Conservation (phyloP, 1,140 invertebrate species). For the Drosophila serrata region DNA sequence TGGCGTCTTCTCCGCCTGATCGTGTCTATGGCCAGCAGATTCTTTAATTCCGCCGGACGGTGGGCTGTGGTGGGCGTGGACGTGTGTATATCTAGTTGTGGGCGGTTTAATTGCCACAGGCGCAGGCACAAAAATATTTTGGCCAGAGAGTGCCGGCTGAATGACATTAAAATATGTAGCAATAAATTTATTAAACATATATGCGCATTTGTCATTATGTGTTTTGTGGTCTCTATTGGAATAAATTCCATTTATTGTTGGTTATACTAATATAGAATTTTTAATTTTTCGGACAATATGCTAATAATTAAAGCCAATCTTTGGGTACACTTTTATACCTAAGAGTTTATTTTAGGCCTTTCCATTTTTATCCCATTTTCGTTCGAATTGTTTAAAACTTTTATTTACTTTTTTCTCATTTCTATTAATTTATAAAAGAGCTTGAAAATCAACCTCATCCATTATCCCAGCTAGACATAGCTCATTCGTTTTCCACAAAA, state of each 20-base stretch:
- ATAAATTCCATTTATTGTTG: conserved; percentile 8
- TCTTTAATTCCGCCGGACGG: conserved; percentile 37
- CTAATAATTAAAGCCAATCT: background rate
- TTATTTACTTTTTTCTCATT: background rate
- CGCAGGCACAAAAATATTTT: conserved; percentile 55
- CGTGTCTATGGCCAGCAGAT: conserved; percentile 15
- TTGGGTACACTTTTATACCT: background rate
- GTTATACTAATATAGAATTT: background rate
- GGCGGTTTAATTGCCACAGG: conserved; percentile 73
- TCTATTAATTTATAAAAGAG: background rate
- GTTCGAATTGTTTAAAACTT: no score
- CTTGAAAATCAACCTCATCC: background rate
- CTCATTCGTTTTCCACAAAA: conserved; percentile 23
- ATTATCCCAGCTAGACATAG: conserved; percentile 5
- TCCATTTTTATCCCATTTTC: no score
- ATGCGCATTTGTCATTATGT: conserved; percentile 29
- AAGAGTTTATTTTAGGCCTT: background rate
- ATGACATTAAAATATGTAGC: conserved; percentile 67
- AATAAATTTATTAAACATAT: conserved; percentile 60
- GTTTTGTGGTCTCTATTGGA: background rate
- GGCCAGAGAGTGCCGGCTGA: conserved; percentile 43
- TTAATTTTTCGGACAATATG: background rate
- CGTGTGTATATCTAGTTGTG: conserved; percentile 9
- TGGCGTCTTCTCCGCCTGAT: conserved; percentile 53
- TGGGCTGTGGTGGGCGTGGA: conserved; percentile 52